Conservation (phyloP, 2,888 invertebrate genomes). For the Tinea semifulvella region DNA sequence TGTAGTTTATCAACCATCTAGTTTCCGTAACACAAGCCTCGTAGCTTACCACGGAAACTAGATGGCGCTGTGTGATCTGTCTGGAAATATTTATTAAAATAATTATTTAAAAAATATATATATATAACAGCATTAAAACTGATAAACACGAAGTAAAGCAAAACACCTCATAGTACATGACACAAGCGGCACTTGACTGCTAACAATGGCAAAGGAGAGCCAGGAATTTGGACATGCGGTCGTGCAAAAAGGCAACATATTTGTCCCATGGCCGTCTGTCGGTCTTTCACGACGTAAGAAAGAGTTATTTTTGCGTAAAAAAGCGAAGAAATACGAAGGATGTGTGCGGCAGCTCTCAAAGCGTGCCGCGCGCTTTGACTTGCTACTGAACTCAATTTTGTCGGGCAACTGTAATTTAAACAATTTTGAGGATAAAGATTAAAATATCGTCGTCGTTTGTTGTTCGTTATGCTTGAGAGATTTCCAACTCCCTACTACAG, state of each 20-base stretch:
- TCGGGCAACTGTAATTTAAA: neutral
- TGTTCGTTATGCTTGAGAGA: too few species aligned
- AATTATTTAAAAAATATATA: too few species aligned
- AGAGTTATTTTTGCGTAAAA: slow-evolving; percentile 18
- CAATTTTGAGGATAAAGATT: neutral
- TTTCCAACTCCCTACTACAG: too few species aligned
- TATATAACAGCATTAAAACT: too few species aligned
- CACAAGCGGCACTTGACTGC: neutral
- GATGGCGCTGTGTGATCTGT: too few species aligned
- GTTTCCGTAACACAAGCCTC: too few species aligned
- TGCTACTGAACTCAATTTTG: neutral
- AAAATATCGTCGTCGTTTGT: neutral
- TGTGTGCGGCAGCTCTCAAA: slow-evolving; percentile 31
- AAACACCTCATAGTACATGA: too few species aligned
- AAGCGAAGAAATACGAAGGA: slow-evolving; percentile 25
- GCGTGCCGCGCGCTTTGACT: slow-evolving; percentile 22
- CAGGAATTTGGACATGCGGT: slow-evolving; percentile 9
- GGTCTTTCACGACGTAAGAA: slow-evolving; percentile 13
- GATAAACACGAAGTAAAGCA: too few species aligned
- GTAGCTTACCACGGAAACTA: too few species aligned
- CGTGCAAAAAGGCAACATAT: slow-evolving; percentile 18
- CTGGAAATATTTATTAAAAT: too few species aligned
- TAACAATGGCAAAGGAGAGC: neutral
- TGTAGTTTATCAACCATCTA: too few species aligned
- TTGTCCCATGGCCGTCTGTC: slow-evolving; percentile 17